Base-by-base conservation (phyloP, 2,113 vertebrate genomes). In the Marmota flaviventris region DNA sequence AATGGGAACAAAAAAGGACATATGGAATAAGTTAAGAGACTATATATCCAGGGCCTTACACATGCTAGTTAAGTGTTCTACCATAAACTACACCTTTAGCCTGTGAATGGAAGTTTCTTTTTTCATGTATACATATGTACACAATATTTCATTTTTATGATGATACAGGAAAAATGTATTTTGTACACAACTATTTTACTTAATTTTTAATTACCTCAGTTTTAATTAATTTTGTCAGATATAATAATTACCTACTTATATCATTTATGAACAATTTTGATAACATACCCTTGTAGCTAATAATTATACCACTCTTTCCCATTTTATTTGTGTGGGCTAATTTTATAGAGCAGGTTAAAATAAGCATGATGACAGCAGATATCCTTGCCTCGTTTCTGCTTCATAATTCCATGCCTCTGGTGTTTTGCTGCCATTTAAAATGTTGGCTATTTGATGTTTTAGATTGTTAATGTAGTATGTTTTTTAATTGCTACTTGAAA, bases 401-500 rank as follows among this genome's bases (percentile, higher is more conserved):
- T 95, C 91, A 95, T 56, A 87, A 88, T 65, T 29, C 34, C 32
- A 69, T 78, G 9, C n/a, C 48, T 75, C 48, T 85, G 2, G 29
- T 88, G 45, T 69, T 88, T 88, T 20, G 69, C 5, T 48, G 8
- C 12, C 24, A 79, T 73, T 51, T 89, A 69, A 93, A 83, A 85
- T 39, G 8, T 85, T 83, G 81, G 16, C 20, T 58, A 1, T 73
- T 85, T 63, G 12, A 83, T 70, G 70, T 85, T 83, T 85, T 72
- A 70, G 42, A 42, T 32, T 92, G 45, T 67, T 88, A 83, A 92
- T 56, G 48, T 78, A 70, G 11, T 39, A 17, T 34, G 42, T 75
- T 93, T 85, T 63, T 63, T 53, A 75, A 75, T 87, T 95, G 53
- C 29, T 92, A 56, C 37, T 90, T 81, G 17, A 42, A 63, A 10